Percentiles rank a stretch among this genome's conserved stretches.
These are phyloP conservation scores for Synergus umbraculus DNA, from an alignment of 2,888 invertebrate species.

Conservation along the genomic window DNA sequence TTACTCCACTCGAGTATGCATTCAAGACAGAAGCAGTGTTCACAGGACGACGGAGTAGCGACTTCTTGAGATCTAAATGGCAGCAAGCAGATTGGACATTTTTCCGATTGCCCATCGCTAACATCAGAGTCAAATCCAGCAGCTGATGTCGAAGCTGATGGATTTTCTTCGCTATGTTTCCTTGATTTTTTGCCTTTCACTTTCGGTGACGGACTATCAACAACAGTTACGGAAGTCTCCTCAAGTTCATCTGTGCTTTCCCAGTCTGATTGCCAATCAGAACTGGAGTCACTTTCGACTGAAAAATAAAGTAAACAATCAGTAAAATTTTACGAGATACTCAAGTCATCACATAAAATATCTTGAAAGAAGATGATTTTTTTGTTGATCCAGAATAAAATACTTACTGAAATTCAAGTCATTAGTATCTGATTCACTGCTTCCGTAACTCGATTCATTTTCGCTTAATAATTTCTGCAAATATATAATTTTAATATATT, in stretches of 20 bases:
- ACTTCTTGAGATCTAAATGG: slow-evolving; percentile 88
- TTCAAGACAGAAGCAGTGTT: slow-evolving; percentile 92
- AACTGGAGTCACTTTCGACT: slow-evolving; percentile 55
- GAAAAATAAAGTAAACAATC: slow-evolving; percentile 11
- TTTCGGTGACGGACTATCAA: not conserved
- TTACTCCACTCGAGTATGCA: slow-evolving; percentile 97
- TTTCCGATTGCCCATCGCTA: slow-evolving; percentile 87
- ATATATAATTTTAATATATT: slow-evolving; percentile 29
- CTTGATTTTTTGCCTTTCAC: slow-evolving; percentile 11
- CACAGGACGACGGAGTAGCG: slow-evolving; percentile 91
- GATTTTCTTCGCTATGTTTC: slow-evolving; percentile 46
- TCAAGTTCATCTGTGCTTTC: slow-evolving; percentile 64
- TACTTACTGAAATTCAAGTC: slow-evolving; percentile 57
- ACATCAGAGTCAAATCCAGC: slow-evolving; percentile 79
- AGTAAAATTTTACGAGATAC: slow-evolving; percentile 17
- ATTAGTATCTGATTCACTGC: slow-evolving; percentile 56
- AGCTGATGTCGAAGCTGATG: slow-evolving; percentile 34
- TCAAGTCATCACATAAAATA: not conserved
- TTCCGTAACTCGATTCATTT: slow-evolving; percentile 60
- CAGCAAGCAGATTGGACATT: slow-evolving; percentile 93
- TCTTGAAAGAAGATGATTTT: not conserved
- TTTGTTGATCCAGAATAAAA: not conserved
- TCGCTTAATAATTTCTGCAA: slow-evolving; percentile 66
- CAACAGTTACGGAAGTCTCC: slow-evolving; percentile 42
- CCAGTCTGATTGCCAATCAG: slow-evolving; percentile 75